A percentile compares a stretch with the other conserved stretches of the same genome.
Evolutionary conservation across 2,888 invertebrate genomes (phyloP).

Genomic region (Margaritifera margaritifera): DNA sequence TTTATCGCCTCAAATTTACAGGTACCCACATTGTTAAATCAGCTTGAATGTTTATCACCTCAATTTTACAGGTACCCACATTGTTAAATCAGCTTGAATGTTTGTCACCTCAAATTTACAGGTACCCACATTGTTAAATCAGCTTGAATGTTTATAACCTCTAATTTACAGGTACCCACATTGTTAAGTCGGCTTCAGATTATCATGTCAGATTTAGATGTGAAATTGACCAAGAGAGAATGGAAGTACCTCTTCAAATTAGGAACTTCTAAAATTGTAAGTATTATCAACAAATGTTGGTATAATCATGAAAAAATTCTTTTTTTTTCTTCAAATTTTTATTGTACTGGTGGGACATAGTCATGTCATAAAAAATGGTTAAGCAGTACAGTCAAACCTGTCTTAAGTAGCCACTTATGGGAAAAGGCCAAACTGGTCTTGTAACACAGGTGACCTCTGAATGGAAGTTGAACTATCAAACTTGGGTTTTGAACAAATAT

Average conservation of each 20-base stretch:
- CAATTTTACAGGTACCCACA: no score
- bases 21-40: no score
- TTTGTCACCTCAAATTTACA: constrained; percentile 8
- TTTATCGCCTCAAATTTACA: no score
- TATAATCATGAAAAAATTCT: neutral
- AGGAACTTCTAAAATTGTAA: constrained; percentile 79
- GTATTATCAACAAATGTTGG: constrained; percentile 49
- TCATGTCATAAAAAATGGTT: no score
- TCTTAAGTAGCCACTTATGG: no score
- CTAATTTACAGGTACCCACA: constrained; percentile 74
- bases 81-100: neutral
- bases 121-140: constrained; percentile 13
- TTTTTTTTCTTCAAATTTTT: neutral
- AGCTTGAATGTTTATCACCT: no score
- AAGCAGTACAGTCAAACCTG: no score
- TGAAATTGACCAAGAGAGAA: constrained; percentile 74
- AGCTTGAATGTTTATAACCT: neutral
- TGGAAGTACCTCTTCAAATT: constrained; percentile 73
- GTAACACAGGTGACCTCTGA: no score
- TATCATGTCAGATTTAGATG: constrained; percentile 78
- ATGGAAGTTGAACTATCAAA: no score
- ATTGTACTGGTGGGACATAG: no score
- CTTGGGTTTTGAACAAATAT: no score
- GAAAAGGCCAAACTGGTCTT: no score
- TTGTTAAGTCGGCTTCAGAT: constrained; percentile 79